Conservation (phyloP, 2,888 invertebrate genomes). For the Gibbula magus region DNA sequence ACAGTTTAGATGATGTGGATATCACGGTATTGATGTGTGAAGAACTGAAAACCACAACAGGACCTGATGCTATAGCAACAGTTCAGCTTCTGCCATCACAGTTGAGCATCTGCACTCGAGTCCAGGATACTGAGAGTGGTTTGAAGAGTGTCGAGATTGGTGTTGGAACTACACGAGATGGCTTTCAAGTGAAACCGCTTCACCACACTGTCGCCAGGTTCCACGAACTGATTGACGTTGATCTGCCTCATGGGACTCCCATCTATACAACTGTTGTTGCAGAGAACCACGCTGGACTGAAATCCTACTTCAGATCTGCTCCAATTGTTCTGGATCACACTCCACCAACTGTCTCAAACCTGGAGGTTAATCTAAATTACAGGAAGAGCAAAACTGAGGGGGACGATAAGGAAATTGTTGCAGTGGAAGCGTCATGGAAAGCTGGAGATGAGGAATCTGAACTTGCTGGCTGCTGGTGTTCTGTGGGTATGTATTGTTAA, state of each 20-base stretch:
- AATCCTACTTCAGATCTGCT: neutral
- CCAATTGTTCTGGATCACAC: neutral
- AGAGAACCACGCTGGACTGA: conserved; percentile 15
- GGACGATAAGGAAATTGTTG: neutral
- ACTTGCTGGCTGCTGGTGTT: neutral
- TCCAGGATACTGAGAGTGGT: neutral
- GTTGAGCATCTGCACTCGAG: neutral
- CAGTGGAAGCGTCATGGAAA: neutral
- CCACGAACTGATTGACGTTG: neutral
- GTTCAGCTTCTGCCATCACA: neutral
- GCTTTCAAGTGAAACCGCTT: conserved; percentile 6
- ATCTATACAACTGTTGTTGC: neutral
- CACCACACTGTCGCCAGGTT: neutral
- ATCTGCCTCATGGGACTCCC: conserved; percentile 20
- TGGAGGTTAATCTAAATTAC: neutral
- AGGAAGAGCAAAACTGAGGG: too few relatives aligned
- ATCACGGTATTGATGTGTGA: neutral
- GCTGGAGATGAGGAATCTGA: neutral
- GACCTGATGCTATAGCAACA: neutral
- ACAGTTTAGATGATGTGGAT: neutral
- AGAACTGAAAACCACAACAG: neutral
- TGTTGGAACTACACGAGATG: conserved; percentile 14
- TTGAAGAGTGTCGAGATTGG: neutral
- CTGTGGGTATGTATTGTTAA: neutral
- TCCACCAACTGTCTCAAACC: neutral